phyloP scores from a whole-genome alignment of 2,113 vertebrate genomes.

The Pipra filicauda region DNA sequence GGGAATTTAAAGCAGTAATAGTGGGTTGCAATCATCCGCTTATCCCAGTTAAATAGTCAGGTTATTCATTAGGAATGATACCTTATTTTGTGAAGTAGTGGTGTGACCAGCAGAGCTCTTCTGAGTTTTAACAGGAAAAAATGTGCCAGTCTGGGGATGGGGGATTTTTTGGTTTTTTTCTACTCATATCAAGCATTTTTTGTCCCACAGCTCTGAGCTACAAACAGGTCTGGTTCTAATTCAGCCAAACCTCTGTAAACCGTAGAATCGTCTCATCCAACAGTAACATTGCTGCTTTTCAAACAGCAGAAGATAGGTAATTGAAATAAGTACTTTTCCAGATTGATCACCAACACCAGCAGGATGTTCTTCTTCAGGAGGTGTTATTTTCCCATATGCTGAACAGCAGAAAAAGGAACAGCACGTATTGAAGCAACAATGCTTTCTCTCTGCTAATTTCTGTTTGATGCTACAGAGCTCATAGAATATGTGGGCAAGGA shows the following conservation, averaged over 20 bases:
- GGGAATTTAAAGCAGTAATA: background rate
- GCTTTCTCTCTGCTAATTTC: background rate
- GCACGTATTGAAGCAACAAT: background rate
- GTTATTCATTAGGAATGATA: background rate
- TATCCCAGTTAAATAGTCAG: background rate
- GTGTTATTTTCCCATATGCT: background rate
- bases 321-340: background rate
- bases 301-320: background rate
- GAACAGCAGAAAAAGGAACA: background rate
- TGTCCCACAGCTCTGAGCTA: background rate
- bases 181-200: background rate
- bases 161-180: background rate
- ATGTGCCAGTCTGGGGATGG: background rate
- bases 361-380: background rate
- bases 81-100: background rate
- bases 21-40: background rate
- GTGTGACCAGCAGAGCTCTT: background rate
- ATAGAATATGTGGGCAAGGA: background rate
- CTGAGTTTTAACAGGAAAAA: background rate
- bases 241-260: background rate
- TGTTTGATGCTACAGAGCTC: background rate
- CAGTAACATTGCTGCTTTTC: background rate
- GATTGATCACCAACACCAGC: background rate
- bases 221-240: background rate
- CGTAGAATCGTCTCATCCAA: background rate